phyloP scores from a whole-genome alignment of 2,888 invertebrate species.

The Catocala nupta region DNA sequence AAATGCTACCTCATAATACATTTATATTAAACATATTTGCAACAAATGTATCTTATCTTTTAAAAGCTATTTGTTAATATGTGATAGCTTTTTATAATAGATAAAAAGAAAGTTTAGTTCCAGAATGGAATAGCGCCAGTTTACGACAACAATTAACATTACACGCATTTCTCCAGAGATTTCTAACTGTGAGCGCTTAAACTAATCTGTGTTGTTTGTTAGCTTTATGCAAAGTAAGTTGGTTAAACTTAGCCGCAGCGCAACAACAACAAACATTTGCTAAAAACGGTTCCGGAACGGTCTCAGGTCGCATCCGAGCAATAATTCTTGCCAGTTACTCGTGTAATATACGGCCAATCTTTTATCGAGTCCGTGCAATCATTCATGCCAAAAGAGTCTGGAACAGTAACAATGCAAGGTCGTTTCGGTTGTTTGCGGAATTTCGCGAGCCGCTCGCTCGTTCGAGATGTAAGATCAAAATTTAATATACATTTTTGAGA shows the following conservation, averaged over 20 bases:
- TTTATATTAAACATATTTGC: no score
- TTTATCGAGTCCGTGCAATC: slow-evolving; percentile 54
- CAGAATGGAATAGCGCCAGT: not conserved
- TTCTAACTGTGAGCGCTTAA: slow-evolving; percentile 34
- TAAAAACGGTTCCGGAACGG: slow-evolving; percentile 32
- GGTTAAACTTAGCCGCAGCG: slow-evolving; percentile 52
- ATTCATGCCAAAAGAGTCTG: slow-evolving; percentile 58
- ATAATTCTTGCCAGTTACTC: slow-evolving; percentile 24
- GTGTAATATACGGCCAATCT: slow-evolving; percentile 47
- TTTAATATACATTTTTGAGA: slow-evolving; percentile 42
- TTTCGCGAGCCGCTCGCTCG: slow-evolving; percentile 55
- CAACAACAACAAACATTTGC: slow-evolving; percentile 45
- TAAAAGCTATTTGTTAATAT: not conserved
- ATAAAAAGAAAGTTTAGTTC: slow-evolving; percentile 1
- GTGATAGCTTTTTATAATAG: slow-evolving; percentile 9
- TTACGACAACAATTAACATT: slow-evolving; percentile 20
- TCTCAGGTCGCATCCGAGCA: slow-evolving; percentile 25
- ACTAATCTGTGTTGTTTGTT: slow-evolving; percentile 55
- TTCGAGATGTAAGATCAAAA: slow-evolving; percentile 40
- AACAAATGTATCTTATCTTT: not conserved
- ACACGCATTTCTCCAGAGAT: slow-evolving; percentile 25
- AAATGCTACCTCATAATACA: no score
- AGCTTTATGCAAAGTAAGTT: slow-evolving; percentile 57
- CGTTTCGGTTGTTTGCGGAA: slow-evolving; percentile 62
- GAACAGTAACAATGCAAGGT: slow-evolving; percentile 72